A percentile compares a stretch with the other conserved stretches of the same genome.
These are phyloP conservation scores for Apeira syringaria DNA, from an alignment of 2,888 invertebrate genomes.

Conservation along the genomic window DNA sequence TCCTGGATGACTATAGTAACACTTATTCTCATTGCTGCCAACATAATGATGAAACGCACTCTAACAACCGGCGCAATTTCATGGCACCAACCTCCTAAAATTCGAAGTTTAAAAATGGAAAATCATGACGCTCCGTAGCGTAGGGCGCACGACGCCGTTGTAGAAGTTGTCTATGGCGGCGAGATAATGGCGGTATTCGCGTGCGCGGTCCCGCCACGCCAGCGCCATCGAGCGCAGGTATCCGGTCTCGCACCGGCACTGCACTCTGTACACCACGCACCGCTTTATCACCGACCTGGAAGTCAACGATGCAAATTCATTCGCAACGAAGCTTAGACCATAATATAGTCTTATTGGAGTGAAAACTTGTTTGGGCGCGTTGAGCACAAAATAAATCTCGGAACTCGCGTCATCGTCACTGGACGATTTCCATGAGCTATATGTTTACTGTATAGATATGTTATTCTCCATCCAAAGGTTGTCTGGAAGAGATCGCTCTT, in stretches of 20 bases:
- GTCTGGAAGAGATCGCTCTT: too few relatives aligned
- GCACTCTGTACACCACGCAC: constrained; percentile 33
- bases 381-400: too few relatives aligned
- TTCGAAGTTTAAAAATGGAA: constrained; percentile 55
- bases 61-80: not conserved
- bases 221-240: constrained; percentile 49
- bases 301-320: not conserved
- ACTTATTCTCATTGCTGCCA: too few relatives aligned
- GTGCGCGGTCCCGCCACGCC: constrained; percentile 52
- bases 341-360: too few relatives aligned
- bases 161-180: constrained; percentile 63
- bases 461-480: too few relatives aligned
- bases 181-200: constrained; percentile 53
- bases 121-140: constrained; percentile 63
- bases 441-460: too few relatives aligned
- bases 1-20: too few relatives aligned
- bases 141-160: constrained; percentile 61
- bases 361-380: too few relatives aligned
- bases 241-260: constrained; percentile 39
- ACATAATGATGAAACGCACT: too few relatives aligned
- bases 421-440: too few relatives aligned
- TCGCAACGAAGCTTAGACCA: too few relatives aligned
- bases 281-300: constrained; percentile 61
- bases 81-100: not conserved
- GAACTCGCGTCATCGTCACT: too few relatives aligned